These are phyloP conservation scores for Macrosiphum euphorbiae DNA, from an alignment of 2,888 invertebrate species.

Conservation along the genomic window DNA sequence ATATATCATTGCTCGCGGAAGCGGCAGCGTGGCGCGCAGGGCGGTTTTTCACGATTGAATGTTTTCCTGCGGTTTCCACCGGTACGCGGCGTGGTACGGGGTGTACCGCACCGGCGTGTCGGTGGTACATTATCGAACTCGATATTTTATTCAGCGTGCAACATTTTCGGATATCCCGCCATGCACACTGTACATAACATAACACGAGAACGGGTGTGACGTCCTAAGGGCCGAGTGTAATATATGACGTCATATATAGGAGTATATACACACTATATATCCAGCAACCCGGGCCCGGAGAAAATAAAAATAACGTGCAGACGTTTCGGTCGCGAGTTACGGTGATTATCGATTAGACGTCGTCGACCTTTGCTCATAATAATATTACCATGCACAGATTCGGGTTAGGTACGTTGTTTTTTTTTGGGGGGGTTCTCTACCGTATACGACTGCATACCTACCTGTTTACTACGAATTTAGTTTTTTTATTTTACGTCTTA, in stretches of 20 bases:
- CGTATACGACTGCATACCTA: neutral
- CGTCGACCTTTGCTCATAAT: neutral
- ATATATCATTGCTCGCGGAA: conserved; percentile 17
- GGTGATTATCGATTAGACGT: neutral
- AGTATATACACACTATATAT: neutral
- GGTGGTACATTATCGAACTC: neutral
- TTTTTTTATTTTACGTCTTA: neutral
- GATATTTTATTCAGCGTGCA: neutral
- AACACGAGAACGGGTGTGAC: neutral
- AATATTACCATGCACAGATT: neutral
- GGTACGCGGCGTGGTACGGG: neutral
- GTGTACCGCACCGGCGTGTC: neutral
- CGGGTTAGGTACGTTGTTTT: neutral
- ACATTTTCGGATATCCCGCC: neutral
- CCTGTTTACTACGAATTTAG: neutral
- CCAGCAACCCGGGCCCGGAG: neutral
- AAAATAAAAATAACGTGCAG: neutral
- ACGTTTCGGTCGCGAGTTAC: neutral
- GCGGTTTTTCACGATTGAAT: neutral
- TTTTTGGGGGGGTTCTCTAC: no score
- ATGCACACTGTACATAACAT: neutral
- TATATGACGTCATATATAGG: neutral
- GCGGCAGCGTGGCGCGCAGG: neutral
- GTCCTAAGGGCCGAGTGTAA: neutral
- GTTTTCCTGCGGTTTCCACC: neutral